Evolutionary conservation across 2,113 vertebrate genomes (phyloP).

Genomic region (Rhinogobius similis): DNA sequence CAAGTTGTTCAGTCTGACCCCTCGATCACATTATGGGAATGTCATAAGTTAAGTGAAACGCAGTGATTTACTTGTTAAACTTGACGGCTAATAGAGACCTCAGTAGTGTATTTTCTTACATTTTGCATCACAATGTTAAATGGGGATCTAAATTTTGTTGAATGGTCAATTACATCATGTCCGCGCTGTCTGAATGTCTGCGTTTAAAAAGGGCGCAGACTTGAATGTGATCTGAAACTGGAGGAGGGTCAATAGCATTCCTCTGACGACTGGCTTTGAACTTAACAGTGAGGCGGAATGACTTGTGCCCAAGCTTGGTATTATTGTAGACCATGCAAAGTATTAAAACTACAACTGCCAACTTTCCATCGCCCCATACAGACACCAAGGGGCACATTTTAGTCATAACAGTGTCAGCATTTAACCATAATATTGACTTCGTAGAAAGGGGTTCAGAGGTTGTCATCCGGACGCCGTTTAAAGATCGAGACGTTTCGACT

Average conservation of each 20-base stretch:
- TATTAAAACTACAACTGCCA: conserved; percentile 16
- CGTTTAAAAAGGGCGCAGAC: conserved; percentile 46
- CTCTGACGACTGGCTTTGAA: conserved; percentile 27
- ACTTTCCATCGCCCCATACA: conserved; percentile 2
- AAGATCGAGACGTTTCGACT: no score
- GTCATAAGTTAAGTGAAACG: conserved; percentile 6
- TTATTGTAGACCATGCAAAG: neutral
- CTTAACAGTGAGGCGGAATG: conserved; percentile 14
- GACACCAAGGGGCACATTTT: neutral
- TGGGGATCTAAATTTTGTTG: conserved; percentile 7
- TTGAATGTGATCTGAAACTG: conserved; percentile 47
- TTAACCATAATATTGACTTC: neutral
- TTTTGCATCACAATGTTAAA: neutral
- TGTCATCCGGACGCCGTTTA: no score
- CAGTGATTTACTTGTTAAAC: conserved; percentile 6
- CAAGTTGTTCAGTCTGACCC: conserved; percentile 20
- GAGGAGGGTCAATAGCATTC: conserved; percentile 40
- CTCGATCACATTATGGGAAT: neutral
- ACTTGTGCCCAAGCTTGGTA: conserved; percentile 8
- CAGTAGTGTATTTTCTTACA: conserved; percentile 6
- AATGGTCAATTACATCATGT: conserved; percentile 15
- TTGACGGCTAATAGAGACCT: neutral
- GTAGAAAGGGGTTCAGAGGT: no score
- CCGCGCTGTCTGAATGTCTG: conserved; percentile 33
- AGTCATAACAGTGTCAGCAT: conserved; percentile 2